These are phyloP conservation scores for Diceros bicornis DNA, from an alignment of 2,797 vertebrate genomes.

Conservation along the genomic window DNA sequence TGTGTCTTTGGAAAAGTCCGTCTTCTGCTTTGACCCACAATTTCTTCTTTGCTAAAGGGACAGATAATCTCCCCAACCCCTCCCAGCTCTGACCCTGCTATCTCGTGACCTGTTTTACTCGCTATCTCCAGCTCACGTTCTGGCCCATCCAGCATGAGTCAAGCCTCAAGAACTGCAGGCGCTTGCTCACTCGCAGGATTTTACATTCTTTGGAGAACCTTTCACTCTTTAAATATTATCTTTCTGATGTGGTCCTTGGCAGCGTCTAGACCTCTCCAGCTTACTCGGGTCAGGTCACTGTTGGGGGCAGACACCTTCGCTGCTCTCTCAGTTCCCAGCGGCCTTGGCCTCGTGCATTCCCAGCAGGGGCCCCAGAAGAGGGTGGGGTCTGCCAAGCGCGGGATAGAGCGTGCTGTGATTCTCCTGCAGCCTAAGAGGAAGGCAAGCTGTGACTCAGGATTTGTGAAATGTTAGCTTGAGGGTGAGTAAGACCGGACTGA, in stretches of 20 bases:
- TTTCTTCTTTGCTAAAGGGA: neutral
- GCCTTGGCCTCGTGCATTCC: neutral
- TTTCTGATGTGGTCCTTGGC: conserved; percentile 89
- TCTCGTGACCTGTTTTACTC: neutral
- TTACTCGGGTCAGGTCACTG: neutral
- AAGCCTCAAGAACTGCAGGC: conserved; percentile 80
- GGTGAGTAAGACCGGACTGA: conserved; percentile 25
- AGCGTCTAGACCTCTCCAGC: conserved; percentile 71
- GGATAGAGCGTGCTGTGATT: neutral
- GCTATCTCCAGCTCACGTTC: neutral
- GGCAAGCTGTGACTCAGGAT: conserved; percentile 65
- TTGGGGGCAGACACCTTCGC: conserved; percentile 65
- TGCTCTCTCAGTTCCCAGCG: conserved; percentile 73
- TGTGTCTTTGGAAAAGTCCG: neutral
- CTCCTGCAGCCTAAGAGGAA: neutral
- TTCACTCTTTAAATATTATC: conserved; percentile 89
- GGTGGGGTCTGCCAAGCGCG: neutral
- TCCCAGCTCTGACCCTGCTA: neutral
- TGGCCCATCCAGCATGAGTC: conserved; percentile 81
- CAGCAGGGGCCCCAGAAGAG: conserved; percentile 5
- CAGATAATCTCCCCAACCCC: neutral
- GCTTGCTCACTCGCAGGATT: conserved; percentile 74
- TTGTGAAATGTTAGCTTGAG: conserved; percentile 23
- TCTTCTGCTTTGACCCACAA: neutral
- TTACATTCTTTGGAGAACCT: conserved; percentile 84